Evolutionary conservation across 2,888 invertebrate species (phyloP).

Genomic region (Mythimna loreyi): DNA sequence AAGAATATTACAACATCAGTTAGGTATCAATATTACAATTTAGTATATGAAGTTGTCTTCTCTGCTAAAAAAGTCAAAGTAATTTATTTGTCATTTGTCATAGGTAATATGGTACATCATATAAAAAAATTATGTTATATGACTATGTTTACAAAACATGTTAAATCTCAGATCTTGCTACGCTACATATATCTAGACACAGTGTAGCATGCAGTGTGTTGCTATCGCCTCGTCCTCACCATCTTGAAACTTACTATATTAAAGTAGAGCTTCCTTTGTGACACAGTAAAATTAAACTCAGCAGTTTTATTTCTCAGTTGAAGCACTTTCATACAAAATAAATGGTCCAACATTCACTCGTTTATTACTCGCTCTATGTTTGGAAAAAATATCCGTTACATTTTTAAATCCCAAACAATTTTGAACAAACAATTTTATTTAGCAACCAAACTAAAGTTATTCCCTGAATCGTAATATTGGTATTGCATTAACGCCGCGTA

Average conservation of each 20-base stretch:
- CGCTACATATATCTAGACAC: too few species aligned
- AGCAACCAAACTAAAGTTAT: slow-evolving; percentile 24
- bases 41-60: too few species aligned
- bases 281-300: not conserved
- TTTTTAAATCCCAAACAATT: not conserved
- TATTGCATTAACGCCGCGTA: slow-evolving; percentile 53
- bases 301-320: not conserved
- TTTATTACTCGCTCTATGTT: not conserved
- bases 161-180: not conserved
- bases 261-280: slow-evolving; percentile 4
- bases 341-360: too few species aligned
- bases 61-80: too few species aligned
- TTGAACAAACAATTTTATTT: slow-evolving; percentile 12
- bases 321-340: not conserved
- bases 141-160: too few species aligned
- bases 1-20: too few species aligned
- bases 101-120: too few species aligned
- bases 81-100: too few species aligned
- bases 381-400: not conserved
- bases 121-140: too few species aligned
- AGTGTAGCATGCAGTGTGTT: not conserved
- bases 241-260: slow-evolving; percentile 1
- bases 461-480: slow-evolving; percentile 45
- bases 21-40: too few species aligned
- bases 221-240: not conserved